A percentile compares a stretch with the other conserved stretches of the same genome.
These are phyloP conservation scores for Macrobrachium nipponense DNA, from an alignment of 1,140 invertebrate genomes.

Conservation along the genomic window DNA sequence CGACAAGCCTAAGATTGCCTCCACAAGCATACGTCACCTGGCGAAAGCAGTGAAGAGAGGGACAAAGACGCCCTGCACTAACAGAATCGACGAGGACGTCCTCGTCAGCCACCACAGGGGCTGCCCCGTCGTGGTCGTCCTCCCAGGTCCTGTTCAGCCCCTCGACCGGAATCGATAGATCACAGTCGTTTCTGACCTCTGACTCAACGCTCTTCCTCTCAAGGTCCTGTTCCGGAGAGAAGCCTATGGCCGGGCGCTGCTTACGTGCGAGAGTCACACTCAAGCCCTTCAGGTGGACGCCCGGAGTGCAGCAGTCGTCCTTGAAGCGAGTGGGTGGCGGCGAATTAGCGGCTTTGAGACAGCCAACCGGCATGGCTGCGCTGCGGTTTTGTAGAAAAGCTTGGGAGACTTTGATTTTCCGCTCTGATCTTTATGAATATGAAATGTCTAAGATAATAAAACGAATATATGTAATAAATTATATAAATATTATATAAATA, in stretches of 20 bases:
- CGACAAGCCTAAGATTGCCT: background rate
- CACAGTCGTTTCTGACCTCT: background rate
- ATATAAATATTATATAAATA: no score
- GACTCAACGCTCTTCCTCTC: background rate
- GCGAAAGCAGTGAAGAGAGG: conserved; percentile 11
- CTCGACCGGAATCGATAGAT: no score
- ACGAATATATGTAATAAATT: no score
- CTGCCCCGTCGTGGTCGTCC: background rate
- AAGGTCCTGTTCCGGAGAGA: background rate
- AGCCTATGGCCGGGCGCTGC: background rate
- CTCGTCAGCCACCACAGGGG: conserved; percentile 22
- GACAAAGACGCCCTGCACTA: background rate
- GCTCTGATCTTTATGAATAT: no score
- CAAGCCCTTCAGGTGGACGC: conserved; percentile 9
- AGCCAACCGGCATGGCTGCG: background rate
- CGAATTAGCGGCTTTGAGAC: background rate
- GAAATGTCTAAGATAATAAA: no score
- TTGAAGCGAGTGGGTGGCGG: background rate
- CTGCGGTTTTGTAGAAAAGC: no score
- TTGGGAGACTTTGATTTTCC: no score
- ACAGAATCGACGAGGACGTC: background rate
- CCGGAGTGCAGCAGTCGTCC: background rate
- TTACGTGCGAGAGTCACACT: background rate
- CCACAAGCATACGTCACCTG: background rate
- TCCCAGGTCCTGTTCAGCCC: background rate